Evolutionary conservation across 2,888 invertebrate genomes (phyloP), one percentile per base, ranked within the genome.

Genomic region (Smittia aterrima): DNA sequence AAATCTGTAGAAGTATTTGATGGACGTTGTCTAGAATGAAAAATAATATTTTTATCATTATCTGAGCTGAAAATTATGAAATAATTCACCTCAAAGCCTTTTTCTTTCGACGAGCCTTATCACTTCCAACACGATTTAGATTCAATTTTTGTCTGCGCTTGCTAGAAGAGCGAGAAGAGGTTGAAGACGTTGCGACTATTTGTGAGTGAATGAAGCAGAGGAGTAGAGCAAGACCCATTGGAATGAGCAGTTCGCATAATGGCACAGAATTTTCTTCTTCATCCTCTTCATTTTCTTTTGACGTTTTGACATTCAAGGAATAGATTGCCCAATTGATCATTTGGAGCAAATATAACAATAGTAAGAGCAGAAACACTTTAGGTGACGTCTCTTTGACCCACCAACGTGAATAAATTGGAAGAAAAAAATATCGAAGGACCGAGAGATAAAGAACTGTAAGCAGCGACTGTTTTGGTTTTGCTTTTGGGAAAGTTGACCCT

Each of bases 401-500:
- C 96, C 96, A 97, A 81, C 88, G 88, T 79, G 89, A 88, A 79
- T 93, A 90, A 18, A 92, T 85, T 1, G 98, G 98, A 75, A 97
- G 85, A 80, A 97, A 88, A 74, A 96, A 80, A 66, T 94, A 89
- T 72, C 96, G 87, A 76, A 92, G 85, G 71, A 95, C 85, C 4
- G 96, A 96, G 80, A 92, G 88, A 82, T 91, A 89, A 76, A 93
- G 89, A 76, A 96, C 93, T 54, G 93, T 92, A 62, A 92, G 86
- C 82, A 96, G 88, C 76, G 95, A 92, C 84, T 96, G 92, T 79
- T 96, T 95, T 1, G 97, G 95, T 83, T 97, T 97, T 16, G 95
- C 92, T 86, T 97, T 97, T 13, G 96, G 92, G 83, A 97, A 97
- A 75, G 96, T 94, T 53, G 97, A 96, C 66, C 96, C 96, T 95